A percentile compares a stretch with the other conserved stretches of the same genome.
Evolutionary conservation across 2,113 vertebrate species (phyloP).

Genomic region (Siniperca knerii): DNA sequence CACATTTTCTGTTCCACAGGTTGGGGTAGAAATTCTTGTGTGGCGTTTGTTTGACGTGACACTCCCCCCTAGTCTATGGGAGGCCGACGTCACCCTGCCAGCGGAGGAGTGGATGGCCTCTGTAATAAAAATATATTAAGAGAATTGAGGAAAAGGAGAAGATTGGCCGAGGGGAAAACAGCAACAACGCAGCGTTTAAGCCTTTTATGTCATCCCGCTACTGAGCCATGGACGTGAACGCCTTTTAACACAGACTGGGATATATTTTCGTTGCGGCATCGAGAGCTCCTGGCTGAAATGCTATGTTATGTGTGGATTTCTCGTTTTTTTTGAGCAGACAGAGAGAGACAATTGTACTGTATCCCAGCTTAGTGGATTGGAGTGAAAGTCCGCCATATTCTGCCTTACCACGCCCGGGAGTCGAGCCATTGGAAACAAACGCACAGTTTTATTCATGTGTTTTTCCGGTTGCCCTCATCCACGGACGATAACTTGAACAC

Average conservation of each 20-base stretch:
- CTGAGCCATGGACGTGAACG: conserved; percentile 19
- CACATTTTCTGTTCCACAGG: conserved; percentile 68
- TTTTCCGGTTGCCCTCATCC: conserved; percentile 21
- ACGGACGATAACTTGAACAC: conserved; percentile 39
- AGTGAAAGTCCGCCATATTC: conserved; percentile 88
- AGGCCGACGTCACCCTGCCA: conserved; percentile 80
- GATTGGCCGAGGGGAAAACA: conserved; percentile 39
- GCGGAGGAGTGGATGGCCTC: conserved; percentile 80
- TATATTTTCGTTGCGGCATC: not conserved
- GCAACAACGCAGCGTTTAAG: conserved; percentile 15
- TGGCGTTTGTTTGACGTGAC: conserved; percentile 69
- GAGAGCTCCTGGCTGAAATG: conserved; percentile 16
- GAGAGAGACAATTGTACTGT: conserved; percentile 73
- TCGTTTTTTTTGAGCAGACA: conserved; percentile 54
- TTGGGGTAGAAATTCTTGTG: conserved; percentile 49
- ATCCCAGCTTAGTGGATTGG: conserved; percentile 77
- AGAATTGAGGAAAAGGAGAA: conserved; percentile 76
- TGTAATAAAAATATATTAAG: conserved; percentile 79
- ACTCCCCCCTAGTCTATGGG: conserved; percentile 68
- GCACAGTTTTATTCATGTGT: conserved; percentile 44
- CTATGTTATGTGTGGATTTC: conserved; percentile 49
- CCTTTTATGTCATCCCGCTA: not conserved
- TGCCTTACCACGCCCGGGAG: conserved; percentile 85
- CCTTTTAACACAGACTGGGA: not conserved
- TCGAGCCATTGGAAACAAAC: conserved; percentile 73